A percentile compares a stretch with the other conserved stretches of the same genome.
Conservation (phyloP, 2,888 invertebrate genomes). For the Vesta saturnalis region DNA sequence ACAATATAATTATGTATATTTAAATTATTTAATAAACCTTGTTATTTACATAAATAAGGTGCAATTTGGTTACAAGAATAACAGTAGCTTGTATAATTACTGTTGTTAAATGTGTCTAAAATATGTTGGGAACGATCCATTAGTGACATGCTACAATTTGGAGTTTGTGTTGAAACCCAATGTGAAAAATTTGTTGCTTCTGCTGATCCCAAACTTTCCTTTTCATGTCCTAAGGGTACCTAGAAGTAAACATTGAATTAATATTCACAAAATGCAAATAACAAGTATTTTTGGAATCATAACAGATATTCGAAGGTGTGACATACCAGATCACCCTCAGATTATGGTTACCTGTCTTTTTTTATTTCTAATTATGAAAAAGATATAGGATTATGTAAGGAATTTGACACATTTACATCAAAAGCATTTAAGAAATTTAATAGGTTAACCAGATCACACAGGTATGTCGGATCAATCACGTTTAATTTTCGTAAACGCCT, state of each 20-base stretch:
- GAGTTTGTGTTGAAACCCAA: conserved; percentile 52
- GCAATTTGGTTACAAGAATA: conserved; percentile 51
- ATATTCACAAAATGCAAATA: conserved; percentile 6
- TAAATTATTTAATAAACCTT: conserved; percentile 23
- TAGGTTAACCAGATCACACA: no score
- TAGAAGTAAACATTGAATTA: no score
- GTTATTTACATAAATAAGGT: conserved; percentile 24
- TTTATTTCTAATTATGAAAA: no score
- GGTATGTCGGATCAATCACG: no score
- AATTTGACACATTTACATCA: no score
- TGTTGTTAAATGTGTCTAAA: conserved; percentile 36
- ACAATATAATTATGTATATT: conserved; percentile 13
- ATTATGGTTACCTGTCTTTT: no score
- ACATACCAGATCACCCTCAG: no score
- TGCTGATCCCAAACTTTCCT: conserved; percentile 65
- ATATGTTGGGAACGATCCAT: conserved; percentile 45
- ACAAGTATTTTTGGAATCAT: no score
- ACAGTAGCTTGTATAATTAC: conserved; percentile 46
- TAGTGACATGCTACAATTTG: conserved; percentile 28
- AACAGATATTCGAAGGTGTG: no score
- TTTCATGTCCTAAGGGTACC: conserved; percentile 62
- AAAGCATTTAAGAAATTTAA: no score
- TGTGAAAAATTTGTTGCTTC: conserved; percentile 72
- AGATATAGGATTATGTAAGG: no score
- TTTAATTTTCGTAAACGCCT: no score